Base-by-base conservation (phyloP, 2,888 invertebrate species). In the Heliconius ethilla region DNA sequence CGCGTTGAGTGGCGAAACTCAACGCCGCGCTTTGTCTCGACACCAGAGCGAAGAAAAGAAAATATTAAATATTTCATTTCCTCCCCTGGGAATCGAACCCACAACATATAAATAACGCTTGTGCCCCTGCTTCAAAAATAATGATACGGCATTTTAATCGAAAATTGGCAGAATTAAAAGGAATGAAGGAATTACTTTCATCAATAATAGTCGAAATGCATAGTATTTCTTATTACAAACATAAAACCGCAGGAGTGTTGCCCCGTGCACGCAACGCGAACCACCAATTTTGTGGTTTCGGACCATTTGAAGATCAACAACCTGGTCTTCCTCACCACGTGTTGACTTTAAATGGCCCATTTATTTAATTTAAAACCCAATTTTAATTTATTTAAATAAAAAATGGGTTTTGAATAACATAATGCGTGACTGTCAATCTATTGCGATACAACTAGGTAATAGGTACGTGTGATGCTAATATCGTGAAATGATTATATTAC, bases 261-360 rank as follows among this genome's bases (percentile, higher is more conserved):
- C 82, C 82, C 85, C 51, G 22, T 9, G 51, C 51, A 51, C 51
- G 51, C 51, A 51, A 85, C 84, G 85, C 85, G 81, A 83, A 74
- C 78, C 70, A 77, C 73, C 77, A 79, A 70, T 79, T 70, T 82
- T 84, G 84, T 75, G 84, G 85, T 82, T 80, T 80, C 74, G 81
- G 81, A 82, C 82, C 80, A 84, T 83, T 83, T 81, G 83, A 79
- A 77, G 63, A 76, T 86, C 85, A 79, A 78, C 85, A 82, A 81
- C 74, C 80, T 78, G 79, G 70, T 82, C 45, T 74, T 75, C 73
- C 72, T 78, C 76, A 73, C 80, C 78, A 80, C 74, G 79, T 79
- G 81, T 78, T 77, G 70, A 76, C 74, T 78, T 65, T 29, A 59
- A 79, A 77, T 75, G 75, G 63, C 65, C 63, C 70, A 80, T 82